These are phyloP conservation scores for Chloebia gouldiae DNA, from an alignment of 2,113 vertebrate genomes.

Conservation along the genomic window DNA sequence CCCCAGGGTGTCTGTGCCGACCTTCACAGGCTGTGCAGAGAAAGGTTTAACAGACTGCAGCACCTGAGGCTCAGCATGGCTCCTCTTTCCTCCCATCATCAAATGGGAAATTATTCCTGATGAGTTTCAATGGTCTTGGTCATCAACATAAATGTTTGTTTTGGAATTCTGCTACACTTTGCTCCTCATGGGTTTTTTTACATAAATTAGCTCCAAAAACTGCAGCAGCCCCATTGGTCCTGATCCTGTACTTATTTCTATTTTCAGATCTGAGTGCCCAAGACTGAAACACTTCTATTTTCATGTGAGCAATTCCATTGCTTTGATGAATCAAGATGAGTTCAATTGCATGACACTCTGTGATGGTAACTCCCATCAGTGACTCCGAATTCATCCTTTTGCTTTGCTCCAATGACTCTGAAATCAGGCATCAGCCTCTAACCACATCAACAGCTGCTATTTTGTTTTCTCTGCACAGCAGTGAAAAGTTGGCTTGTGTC, in stretches of 20 bases:
- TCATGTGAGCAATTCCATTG: not conserved
- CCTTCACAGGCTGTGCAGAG: not conserved
- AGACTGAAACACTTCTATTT: not conserved
- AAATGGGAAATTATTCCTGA: not conserved
- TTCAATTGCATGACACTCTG: not conserved
- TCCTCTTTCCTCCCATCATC: not conserved
- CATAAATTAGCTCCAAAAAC: not conserved
- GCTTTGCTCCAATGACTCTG: not conserved
- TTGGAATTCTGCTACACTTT: not conserved
- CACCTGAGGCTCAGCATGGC: not conserved
- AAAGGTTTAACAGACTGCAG: not conserved
- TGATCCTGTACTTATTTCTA: not conserved
- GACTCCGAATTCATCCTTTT: not conserved
- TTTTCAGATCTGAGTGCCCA: not conserved
- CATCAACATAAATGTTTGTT: not conserved
- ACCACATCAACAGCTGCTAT: not conserved
- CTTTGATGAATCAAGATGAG: not conserved
- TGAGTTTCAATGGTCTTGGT: not conserved
- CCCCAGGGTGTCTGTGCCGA: not conserved
- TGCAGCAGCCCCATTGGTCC: fast-evolving
- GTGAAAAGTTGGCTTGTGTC: fast-evolving
- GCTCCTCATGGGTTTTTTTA: not conserved
- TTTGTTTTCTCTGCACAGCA: not conserved
- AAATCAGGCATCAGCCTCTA: not conserved
- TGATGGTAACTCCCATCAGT: not conserved